Conservation (phyloP, 2,888 invertebrate genomes). For the Drosophila merina region DNA sequence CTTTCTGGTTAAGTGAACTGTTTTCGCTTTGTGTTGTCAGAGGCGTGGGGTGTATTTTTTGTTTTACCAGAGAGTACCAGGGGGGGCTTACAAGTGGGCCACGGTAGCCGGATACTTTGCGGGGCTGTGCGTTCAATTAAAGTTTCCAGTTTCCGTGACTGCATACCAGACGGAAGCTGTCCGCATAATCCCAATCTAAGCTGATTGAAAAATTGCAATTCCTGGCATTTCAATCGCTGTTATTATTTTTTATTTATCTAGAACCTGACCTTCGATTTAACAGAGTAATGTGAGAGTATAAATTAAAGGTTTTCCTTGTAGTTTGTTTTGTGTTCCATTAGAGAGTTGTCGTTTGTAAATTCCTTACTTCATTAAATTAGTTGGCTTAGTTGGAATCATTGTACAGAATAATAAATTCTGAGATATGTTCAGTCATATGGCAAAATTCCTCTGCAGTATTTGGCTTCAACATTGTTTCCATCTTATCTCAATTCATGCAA, state of each 20-base stretch:
- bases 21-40: constrained; percentile 49
- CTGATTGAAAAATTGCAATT: constrained; percentile 23
- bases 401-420: neutral
- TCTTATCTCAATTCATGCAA: constrained; percentile 24
- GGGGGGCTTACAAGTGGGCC: neutral
- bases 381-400: neutral
- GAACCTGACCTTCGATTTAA: neutral
- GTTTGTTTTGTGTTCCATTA: neutral
- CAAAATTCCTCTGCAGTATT: neutral
- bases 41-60: neutral
- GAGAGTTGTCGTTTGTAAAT: neutral
- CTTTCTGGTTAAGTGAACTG: constrained; percentile 72
- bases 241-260: neutral
- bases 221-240: constrained; percentile 6
- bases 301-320: neutral
- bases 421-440: neutral
- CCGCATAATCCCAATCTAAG: constrained; percentile 29
- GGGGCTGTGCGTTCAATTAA: constrained; percentile 40
- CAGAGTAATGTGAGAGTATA: neutral
- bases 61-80: neutral
- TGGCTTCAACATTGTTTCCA: constrained; percentile 8
- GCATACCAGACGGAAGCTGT: constrained; percentile 21
- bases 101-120: constrained; percentile 27
- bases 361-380: neutral
- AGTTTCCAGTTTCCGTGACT: constrained; percentile 22